Evolutionary conservation across 1,140 invertebrate species (phyloP).

Genomic region (Lerema accius): DNA sequence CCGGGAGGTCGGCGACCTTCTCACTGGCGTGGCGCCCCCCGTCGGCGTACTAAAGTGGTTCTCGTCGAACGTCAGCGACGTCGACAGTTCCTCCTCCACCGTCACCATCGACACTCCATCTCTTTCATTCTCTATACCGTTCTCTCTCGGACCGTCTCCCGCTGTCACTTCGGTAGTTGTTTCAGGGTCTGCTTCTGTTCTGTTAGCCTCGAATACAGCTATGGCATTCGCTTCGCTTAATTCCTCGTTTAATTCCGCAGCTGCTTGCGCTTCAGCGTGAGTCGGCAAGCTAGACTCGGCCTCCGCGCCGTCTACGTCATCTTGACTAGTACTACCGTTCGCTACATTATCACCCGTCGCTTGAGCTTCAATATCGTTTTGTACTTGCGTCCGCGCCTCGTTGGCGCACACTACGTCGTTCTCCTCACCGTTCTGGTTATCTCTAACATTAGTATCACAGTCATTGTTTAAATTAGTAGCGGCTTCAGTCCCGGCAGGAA

Average conservation of each 20-base stretch:
- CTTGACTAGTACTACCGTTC: constrained; percentile 63
- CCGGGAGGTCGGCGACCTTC: constrained; percentile 42
- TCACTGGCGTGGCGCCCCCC: constrained; percentile 57
- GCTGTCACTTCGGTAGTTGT: constrained; percentile 36
- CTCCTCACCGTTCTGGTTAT: constrained; percentile 53
- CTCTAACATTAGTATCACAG: constrained; percentile 79
- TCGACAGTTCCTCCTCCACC: constrained; percentile 42
- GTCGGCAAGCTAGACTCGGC: background rate
- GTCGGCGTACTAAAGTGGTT: constrained; percentile 78
- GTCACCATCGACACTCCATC: constrained; percentile 4
- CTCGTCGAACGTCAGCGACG: constrained; percentile 73
- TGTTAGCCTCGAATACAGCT: constrained; percentile 35
- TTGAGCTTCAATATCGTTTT: constrained; percentile 40
- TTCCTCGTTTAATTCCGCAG: constrained; percentile 27
- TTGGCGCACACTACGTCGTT: constrained; percentile 73
- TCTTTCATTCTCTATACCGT: constrained; percentile 39
- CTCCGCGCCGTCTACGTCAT: constrained; percentile 37
- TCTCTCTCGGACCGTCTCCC: constrained; percentile 1
- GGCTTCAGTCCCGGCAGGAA: constrained; percentile 39
- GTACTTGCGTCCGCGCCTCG: constrained; percentile 35
- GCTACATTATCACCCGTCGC: constrained; percentile 31
- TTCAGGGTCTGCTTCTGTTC: constrained; percentile 39
- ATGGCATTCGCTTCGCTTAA: constrained; percentile 31
- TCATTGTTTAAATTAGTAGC: constrained; percentile 68
- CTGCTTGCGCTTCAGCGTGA: constrained; percentile 3